phyloP scores from a whole-genome alignment of 2,888 invertebrate species.

The Trachelus tabidus region DNA sequence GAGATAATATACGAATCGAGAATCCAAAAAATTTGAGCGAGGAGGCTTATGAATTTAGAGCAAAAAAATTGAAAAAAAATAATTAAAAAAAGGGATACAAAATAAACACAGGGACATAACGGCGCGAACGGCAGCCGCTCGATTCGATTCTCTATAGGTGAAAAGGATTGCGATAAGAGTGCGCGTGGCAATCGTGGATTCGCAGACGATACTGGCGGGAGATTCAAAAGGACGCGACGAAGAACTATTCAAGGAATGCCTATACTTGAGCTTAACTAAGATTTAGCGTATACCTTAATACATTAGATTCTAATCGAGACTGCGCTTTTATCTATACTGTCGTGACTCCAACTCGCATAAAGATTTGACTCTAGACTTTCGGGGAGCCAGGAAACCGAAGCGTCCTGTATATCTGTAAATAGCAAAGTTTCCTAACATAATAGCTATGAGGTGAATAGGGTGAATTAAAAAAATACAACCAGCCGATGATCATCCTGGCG shows the following conservation, averaged over 20 bases:
- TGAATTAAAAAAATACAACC: neutral
- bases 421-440: neutral
- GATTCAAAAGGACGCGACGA: neutral
- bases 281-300: neutral
- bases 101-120: neutral
- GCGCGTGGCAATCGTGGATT: neutral
- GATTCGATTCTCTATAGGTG: neutral
- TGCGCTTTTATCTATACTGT: neutral
- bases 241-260: constrained; percentile 2
- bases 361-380: neutral
- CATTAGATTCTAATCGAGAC: neutral
- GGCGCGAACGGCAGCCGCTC: neutral
- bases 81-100: neutral
- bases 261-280: constrained; percentile 8
- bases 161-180: neutral
- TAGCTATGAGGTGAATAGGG: neutral
- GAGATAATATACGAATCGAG: neutral
- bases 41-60: constrained; percentile 11
- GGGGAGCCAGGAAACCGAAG: neutral
- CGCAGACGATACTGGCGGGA: neutral
- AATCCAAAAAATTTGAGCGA: neutral
- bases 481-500: neutral
- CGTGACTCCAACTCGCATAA: neutral
- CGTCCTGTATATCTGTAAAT: neutral
- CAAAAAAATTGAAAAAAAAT: neutral